Conservation (phyloP, 2,113 vertebrate genomes). For the Pseudopodoces humilis region DNA sequence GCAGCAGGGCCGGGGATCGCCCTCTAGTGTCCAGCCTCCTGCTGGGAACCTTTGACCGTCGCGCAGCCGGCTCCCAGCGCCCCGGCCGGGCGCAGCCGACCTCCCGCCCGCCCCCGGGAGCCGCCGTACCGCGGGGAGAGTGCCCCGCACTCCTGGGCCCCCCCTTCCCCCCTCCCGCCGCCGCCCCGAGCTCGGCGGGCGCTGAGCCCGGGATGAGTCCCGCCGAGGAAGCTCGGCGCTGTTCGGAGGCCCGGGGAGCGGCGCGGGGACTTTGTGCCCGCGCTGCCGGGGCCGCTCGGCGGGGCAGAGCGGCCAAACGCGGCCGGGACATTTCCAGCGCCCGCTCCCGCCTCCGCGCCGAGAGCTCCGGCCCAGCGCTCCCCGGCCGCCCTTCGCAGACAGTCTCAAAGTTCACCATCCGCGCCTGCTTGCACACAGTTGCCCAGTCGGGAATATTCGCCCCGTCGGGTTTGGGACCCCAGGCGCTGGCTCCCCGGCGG, state of each 20-base stretch:
- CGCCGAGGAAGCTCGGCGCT: neutral
- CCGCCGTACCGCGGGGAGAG: neutral
- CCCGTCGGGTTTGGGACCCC: neutral
- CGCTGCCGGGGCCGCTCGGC: neutral
- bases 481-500: neutral
- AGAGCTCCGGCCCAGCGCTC: neutral
- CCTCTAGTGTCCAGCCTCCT: slow-evolving; percentile 66
- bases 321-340: neutral
- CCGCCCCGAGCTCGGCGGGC: neutral
- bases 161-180: neutral
- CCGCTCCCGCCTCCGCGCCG: neutral
- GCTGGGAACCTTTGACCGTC: slow-evolving; percentile 33
- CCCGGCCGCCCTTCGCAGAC: neutral
- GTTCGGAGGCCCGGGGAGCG: neutral
- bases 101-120: neutral
- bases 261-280: neutral
- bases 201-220: neutral
- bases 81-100: neutral
- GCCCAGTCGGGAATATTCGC: neutral
- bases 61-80: slow-evolving; percentile 55
- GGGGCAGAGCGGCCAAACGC: neutral
- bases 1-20: slow-evolving; percentile 36
- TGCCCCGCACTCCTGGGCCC: neutral
- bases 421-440: neutral
- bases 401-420: neutral